phyloP scores from a whole-genome alignment of 2,113 vertebrate genomes.

The Ictalurus furcatus region DNA sequence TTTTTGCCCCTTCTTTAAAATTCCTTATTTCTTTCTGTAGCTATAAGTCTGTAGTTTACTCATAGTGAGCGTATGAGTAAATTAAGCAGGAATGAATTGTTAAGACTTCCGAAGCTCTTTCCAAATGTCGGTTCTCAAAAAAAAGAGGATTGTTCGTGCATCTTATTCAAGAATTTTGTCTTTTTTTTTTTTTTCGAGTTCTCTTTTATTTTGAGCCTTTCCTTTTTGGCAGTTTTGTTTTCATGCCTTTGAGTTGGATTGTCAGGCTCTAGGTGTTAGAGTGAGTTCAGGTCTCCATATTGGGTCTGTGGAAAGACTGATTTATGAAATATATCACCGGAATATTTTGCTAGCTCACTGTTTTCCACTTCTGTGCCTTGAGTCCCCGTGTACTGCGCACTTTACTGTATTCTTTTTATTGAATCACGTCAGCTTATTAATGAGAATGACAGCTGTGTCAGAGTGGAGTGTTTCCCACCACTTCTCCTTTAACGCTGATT shows the following conservation, averaged over 20 bases:
- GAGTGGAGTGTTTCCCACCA: background rate
- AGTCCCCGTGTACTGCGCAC: background rate
- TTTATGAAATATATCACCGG: background rate
- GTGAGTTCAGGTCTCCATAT: background rate
- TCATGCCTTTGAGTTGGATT: conserved; percentile 20
- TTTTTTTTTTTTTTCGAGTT: background rate
- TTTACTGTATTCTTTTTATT: background rate
- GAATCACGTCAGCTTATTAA: background rate
- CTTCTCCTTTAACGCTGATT: background rate
- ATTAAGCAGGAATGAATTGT: conserved; percentile 35
- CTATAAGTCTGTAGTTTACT: background rate
- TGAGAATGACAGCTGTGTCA: background rate
- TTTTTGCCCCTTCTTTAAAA: conserved; percentile 48
- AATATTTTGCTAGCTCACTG: background rate
- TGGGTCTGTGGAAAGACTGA: background rate
- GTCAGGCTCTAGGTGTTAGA: conserved; percentile 21
- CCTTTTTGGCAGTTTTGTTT: background rate
- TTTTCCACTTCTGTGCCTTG: background rate
- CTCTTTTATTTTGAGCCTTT: conserved; percentile 21
- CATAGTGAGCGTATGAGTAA: background rate
- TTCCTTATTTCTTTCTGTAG: background rate
- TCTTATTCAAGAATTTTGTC: background rate
- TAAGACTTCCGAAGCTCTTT: conserved; percentile 50
- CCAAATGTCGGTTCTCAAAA: conserved; percentile 4
- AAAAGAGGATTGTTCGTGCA: background rate